Evolutionary conservation across 1,140 invertebrate species (phyloP).

Genomic region (Physella acuta): DNA sequence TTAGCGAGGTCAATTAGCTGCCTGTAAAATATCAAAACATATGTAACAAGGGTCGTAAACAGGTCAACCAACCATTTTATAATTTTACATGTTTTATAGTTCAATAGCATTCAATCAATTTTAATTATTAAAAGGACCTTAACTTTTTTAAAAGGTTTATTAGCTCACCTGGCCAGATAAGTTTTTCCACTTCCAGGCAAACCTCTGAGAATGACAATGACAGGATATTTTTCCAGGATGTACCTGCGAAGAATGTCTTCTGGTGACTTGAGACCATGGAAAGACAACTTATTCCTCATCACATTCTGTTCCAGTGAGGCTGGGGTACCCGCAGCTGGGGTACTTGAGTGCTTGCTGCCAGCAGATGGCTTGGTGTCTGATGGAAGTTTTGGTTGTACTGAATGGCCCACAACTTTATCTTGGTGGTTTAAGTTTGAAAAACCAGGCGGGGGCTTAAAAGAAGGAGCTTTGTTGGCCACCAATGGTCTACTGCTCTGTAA

Average conservation of each 20-base stretch:
- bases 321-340: not conserved
- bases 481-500: not conserved
- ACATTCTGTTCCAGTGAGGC: not conserved
- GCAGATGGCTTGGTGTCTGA: not conserved
- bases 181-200: conserved; percentile 81
- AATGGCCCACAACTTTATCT: not conserved
- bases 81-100: too few relatives aligned
- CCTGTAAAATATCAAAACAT: not conserved
- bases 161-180: conserved; percentile 64
- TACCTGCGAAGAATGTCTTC: not conserved
- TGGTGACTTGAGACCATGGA: conserved; percentile 19
- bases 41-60: too few relatives aligned
- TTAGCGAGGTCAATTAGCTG: not conserved
- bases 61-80: too few relatives aligned
- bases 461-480: not conserved
- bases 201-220: conserved; percentile 69
- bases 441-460: not conserved
- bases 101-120: too few relatives aligned
- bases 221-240: conserved; percentile 13
- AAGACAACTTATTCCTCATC: not conserved
- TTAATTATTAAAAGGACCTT: too few relatives aligned
- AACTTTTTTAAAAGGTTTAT: too few relatives aligned
- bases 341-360: too few relatives aligned
- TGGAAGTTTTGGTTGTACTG: not conserved
- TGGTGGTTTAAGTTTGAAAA: not conserved